These are phyloP conservation scores for Sus scrofa DNA, from an alignment of 2,113 vertebrate species.

Conservation along the genomic window T2T-Sscrofa CM000816.6:34877001-34877500, in stretches of 20 bases:
- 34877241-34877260: background rate
- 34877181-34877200: background rate
- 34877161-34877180: background rate
- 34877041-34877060: background rate
- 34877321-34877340: background rate
- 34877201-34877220: constrained; percentile 4
- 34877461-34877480: background rate
- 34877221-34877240: background rate
- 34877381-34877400: background rate
- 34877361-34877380: background rate
- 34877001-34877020: background rate
- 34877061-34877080: background rate
- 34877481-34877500: background rate
- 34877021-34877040: background rate
- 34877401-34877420: background rate
- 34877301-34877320: background rate
- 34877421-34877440: background rate
- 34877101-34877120: background rate
- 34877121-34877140: background rate
- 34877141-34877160: background rate
- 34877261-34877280: background rate
- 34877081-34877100: constrained; percentile 12
- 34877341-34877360: background rate
- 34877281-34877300: background rate
- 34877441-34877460: background rate